Percentiles rank a stretch among this genome's conserved stretches.
Evolutionary conservation across 2,888 invertebrate species (phyloP).

Genomic region (Argyresthia goedartella): DNA sequence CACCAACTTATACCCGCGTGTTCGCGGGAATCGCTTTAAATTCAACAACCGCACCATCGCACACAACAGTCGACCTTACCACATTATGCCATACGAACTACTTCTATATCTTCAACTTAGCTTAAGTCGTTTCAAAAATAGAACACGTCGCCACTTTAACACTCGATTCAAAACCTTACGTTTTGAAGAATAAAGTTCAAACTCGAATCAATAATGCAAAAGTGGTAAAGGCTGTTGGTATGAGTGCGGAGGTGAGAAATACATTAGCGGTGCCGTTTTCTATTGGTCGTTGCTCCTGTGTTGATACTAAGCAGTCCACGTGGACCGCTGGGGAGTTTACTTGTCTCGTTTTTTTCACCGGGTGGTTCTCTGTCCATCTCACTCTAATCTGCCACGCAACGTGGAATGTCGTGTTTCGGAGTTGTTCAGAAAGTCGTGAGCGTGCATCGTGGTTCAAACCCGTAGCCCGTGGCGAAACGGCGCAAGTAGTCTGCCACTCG

Average conservation of each 20-base stretch:
- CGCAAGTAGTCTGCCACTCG: constrained; percentile 25
- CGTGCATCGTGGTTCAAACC: constrained; percentile 68
- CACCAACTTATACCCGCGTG: constrained; percentile 66
- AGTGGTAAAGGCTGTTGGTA: constrained; percentile 56
- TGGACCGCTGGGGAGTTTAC: constrained; percentile 60
- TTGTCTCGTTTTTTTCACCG: constrained; percentile 67
- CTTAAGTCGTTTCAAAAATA: constrained; percentile 53
- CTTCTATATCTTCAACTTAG: constrained; percentile 14
- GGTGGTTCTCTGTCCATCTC: constrained; percentile 59
- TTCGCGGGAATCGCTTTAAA: constrained; percentile 71
- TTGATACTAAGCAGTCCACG: constrained; percentile 70
- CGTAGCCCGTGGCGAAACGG: constrained; percentile 31
- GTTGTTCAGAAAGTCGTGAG: constrained; percentile 72
- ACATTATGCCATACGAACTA: constrained; percentile 18
- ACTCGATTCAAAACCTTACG: constrained; percentile 44
- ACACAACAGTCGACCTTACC: constrained; percentile 37
- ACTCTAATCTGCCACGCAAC: constrained; percentile 70
- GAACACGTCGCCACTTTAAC: constrained; percentile 28
- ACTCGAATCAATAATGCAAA: constrained; percentile 44
- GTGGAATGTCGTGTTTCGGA: constrained; percentile 70
- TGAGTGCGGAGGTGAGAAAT: constrained; percentile 73
- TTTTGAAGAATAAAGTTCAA: constrained; percentile 34
- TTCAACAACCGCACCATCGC: constrained; percentile 60
- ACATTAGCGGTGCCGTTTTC: constrained; percentile 71
- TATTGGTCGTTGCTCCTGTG: constrained; percentile 70